Percentiles rank a stretch among this genome's conserved stretches.
Conservation (phyloP, 1,140 invertebrate species). For the Drosophila repleta region DNA sequence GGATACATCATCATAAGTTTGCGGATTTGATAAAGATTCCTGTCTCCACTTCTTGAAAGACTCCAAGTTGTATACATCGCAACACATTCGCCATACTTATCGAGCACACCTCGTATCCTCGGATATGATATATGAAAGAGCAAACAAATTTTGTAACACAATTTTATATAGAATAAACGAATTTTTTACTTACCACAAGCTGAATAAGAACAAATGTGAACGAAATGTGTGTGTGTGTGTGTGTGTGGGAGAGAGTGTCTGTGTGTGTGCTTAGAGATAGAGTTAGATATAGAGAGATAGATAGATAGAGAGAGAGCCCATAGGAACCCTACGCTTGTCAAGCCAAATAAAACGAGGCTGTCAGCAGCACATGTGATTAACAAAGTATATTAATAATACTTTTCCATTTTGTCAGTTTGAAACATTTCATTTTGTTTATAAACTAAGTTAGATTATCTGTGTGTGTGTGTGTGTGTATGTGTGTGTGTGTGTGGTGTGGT, state of each 20-base stretch:
- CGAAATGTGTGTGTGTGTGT: constrained; percentile 37
- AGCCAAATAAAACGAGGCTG: constrained; percentile 39
- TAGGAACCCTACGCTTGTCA: constrained; percentile 25
- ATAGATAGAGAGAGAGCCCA: constrained; percentile 20
- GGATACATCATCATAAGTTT: no score
- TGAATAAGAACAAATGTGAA: constrained; percentile 16
- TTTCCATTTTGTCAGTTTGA: constrained; percentile 20
- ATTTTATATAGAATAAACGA: constrained; percentile 49
- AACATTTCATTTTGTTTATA: constrained; percentile 54
- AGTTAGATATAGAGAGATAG: constrained; percentile 3
- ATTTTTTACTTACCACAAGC: constrained; percentile 66
- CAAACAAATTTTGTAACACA: constrained; percentile 25
- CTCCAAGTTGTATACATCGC: no score
- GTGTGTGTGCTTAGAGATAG: constrained; percentile 16
- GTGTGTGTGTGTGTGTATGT: constrained; percentile 7
- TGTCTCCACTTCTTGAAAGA: no score
- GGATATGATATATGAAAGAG: constrained; percentile 3
- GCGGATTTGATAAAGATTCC: no score
- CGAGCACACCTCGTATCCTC: not conserved
- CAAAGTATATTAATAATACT: constrained; percentile 45
- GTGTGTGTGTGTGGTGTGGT: constrained; percentile 23
- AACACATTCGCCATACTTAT: no score
- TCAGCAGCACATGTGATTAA: constrained; percentile 15
- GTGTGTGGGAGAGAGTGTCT: constrained; percentile 14
- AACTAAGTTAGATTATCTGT: constrained; percentile 55